Evolutionary conservation across 2,113 vertebrate genomes (phyloP).

Genomic region (Pungitius pungitius): DNA sequence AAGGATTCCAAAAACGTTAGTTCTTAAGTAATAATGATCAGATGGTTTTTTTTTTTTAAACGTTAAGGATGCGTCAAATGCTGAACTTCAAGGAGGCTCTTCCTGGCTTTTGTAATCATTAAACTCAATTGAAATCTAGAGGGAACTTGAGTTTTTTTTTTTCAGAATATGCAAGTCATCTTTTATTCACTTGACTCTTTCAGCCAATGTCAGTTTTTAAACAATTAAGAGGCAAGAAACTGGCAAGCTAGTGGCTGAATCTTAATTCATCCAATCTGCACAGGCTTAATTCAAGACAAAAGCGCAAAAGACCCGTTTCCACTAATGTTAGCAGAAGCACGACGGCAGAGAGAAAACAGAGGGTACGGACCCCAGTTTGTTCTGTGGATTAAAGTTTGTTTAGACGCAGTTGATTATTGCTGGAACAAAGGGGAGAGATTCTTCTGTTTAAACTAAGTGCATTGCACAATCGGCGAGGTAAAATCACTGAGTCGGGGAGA

Average conservation of each 20-base stretch:
- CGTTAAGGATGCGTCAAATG: no score
- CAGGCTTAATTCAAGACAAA: background rate
- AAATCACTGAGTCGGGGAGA: background rate
- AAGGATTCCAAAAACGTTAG: no score
- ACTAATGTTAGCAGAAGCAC: background rate
- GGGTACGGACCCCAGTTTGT: background rate
- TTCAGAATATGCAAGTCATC: no score
- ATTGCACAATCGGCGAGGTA: background rate
- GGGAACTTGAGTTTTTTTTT: background rate
- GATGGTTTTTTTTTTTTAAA: no score
- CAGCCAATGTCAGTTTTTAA: background rate
- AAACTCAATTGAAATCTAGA: background rate
- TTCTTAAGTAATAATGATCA: no score
- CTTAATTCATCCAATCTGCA: background rate
- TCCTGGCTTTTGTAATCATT: background rate
- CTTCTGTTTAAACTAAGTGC: background rate
- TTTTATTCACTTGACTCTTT: background rate
- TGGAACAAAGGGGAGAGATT: background rate
- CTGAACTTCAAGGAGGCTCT: no score
- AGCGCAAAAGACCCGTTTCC: background rate
- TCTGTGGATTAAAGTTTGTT: background rate
- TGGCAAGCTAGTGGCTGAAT: background rate
- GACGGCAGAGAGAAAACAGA: background rate
- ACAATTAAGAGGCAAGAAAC: background rate
- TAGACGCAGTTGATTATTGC: background rate